These are phyloP conservation scores for Anguilla obscura DNA, from an alignment of 2,797 vertebrate species.

Conservation along the genomic window DNA sequence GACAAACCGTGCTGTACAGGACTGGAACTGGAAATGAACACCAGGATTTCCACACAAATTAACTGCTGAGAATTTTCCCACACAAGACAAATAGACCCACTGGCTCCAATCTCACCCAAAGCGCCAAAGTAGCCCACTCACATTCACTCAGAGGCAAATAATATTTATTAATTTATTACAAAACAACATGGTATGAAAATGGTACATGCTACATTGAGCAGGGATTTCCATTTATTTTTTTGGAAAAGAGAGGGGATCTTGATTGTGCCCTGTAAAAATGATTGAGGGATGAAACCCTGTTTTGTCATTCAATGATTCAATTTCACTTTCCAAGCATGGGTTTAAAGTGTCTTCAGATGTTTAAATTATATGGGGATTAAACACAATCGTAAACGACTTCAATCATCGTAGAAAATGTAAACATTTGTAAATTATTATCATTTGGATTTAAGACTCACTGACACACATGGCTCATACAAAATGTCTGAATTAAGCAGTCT, in stretches of 20 bases:
- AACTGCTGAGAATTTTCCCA: not conserved
- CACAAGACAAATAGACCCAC: not conserved
- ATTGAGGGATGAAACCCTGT: not conserved
- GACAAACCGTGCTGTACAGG: not conserved
- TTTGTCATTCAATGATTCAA: not conserved
- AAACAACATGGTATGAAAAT: slow-evolving; percentile 23
- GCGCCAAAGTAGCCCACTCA: not conserved
- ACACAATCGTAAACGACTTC: not conserved
- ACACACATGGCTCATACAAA: not conserved
- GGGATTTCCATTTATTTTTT: not conserved
- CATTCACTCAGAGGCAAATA: not conserved
- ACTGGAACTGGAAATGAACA: not conserved
- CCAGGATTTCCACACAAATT: not conserved
- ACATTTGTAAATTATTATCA: slow-evolving; percentile 9
- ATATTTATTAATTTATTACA: slow-evolving; percentile 30
- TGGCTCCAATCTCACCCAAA: not conserved
- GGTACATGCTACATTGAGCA: slow-evolving; percentile 4
- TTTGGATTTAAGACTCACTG: slow-evolving; percentile 12
- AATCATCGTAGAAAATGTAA: slow-evolving; percentile 1
- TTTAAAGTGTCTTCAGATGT: slow-evolving; percentile 5
- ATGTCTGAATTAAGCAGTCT: not conserved
- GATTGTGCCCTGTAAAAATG: not conserved
- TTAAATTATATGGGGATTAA: not conserved
- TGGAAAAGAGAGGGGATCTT: not conserved
- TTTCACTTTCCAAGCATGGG: not conserved